These are phyloP conservation scores for Percopsis omiscomaycus DNA, from an alignment of 2,797 vertebrate species.

Conservation along the genomic window DNA sequence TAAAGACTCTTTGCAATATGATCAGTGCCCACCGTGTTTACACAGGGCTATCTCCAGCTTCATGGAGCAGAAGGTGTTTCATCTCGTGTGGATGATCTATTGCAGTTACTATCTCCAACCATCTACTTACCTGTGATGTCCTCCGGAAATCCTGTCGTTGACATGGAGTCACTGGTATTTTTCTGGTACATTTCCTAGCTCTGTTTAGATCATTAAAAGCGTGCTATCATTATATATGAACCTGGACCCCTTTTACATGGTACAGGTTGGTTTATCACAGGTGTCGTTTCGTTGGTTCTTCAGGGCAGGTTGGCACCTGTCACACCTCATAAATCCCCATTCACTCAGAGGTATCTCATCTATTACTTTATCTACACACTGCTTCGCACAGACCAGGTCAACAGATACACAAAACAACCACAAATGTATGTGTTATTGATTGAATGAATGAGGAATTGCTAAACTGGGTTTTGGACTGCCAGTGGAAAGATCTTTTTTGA, in stretches of 20 bases:
- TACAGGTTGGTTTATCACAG: slow-evolving; percentile 31
- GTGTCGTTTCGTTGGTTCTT: slow-evolving; percentile 14
- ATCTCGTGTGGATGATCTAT: slow-evolving; percentile 50
- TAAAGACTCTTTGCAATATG: slow-evolving; percentile 14
- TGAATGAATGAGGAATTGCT: slow-evolving; percentile 1
- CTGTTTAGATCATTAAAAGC: not conserved
- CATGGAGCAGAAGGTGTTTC: slow-evolving; percentile 43
- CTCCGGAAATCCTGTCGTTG: not conserved
- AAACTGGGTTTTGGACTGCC: slow-evolving; percentile 12
- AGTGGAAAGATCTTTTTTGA: not conserved
- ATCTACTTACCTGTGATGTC: slow-evolving; percentile 14
- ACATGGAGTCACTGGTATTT: not conserved
- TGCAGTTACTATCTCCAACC: slow-evolving; percentile 39
- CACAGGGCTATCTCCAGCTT: slow-evolving; percentile 63
- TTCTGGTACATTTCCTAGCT: not conserved
- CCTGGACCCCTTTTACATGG: no score
- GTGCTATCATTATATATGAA: no score
- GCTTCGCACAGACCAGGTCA: slow-evolving; percentile 31
- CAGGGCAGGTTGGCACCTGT: slow-evolving; percentile 60
- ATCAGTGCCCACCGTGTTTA: slow-evolving; percentile 54
- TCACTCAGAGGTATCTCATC: slow-evolving; percentile 51
- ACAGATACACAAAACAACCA: slow-evolving; percentile 25
- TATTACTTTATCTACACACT: slow-evolving; percentile 45
- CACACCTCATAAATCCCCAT: slow-evolving; percentile 40
- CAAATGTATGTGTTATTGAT: slow-evolving; percentile 3